Evolutionary conservation across 1,140 invertebrate species (phyloP), one percentile per base, ranked within the genome.

Genomic region (Lordiphosa mommai): DNA sequence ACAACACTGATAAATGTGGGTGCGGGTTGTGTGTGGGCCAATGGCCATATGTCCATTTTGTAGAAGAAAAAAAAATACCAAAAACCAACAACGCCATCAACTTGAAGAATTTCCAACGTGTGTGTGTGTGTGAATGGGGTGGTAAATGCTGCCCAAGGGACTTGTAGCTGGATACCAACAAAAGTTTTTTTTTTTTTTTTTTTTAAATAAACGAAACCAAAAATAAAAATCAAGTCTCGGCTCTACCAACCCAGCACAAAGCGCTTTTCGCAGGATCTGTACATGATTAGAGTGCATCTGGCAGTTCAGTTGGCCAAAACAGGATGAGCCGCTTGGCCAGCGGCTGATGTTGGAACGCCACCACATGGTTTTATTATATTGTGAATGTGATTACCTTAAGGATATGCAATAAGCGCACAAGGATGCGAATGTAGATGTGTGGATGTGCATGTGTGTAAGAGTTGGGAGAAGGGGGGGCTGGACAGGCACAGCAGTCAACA

Each of bases 61-160:
- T 41, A 84, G 55, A 69, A 72, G 37, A 36, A 20, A 33, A 17
- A 64, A 41, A 40, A 61, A 23, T 6, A 23, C 20, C 20, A 5
- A 23, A 23, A 49, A 48, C 14, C 41, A 79, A 79, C 74, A 79
- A 74, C 60, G 73, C 52, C 66, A 70, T 59, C 57, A 70, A 60
- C 61, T 70, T 64, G 61, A 66, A 71, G 63, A 71, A 71, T 71
- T 51, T 71, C 77, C 59, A 60, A 72, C 59, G 63, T 66, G 56
- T 40, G 34, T 16, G 14, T 30, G 44, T 20, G 10, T 64, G 80
- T 58, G 76, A 86, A 86, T 86, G 80, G 80, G 82, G 80, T 86
- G 80, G 80, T 74, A 86, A 86, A 86, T 86, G 80, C 80, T 82
- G 80, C 80, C 80, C 80, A 86, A 72, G 80, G 80, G 80, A 86